These are phyloP conservation scores for Chaetophractus vellerosus DNA, from an alignment of 2,797 vertebrate genomes.

Conservation along the genomic window DNA sequence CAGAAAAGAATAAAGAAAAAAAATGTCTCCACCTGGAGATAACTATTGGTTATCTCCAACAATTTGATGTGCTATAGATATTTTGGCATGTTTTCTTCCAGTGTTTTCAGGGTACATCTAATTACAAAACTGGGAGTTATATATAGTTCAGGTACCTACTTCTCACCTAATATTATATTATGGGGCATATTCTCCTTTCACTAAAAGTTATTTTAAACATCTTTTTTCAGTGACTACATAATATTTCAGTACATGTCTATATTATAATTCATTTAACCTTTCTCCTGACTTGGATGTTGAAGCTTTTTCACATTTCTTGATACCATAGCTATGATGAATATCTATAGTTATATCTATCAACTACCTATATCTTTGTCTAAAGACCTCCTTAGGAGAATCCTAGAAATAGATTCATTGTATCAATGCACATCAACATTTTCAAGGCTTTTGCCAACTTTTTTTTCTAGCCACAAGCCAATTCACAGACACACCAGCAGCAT, in stretches of 20 bases:
- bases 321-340: background rate
- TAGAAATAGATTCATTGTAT: constrained; percentile 9
- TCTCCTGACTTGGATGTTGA: background rate
- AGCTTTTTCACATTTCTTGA: constrained; percentile 17
- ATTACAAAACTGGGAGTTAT: background rate
- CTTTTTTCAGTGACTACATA: background rate
- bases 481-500: background rate
- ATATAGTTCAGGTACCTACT: background rate
- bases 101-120: background rate
- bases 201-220: background rate
- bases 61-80: background rate
- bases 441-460: background rate
- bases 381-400: background rate
- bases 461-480: background rate
- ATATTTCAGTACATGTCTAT: background rate
- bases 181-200: background rate
- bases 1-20: background rate
- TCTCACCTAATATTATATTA: background rate
- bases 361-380: constrained; percentile 45
- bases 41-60: background rate
- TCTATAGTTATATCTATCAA: background rate
- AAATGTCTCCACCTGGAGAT: background rate
- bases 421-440: background rate
- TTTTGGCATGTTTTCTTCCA: background rate
- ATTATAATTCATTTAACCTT: background rate